phyloP scores from a whole-genome alignment of 2,113 vertebrate species.

The Perca flavescens region DNA sequence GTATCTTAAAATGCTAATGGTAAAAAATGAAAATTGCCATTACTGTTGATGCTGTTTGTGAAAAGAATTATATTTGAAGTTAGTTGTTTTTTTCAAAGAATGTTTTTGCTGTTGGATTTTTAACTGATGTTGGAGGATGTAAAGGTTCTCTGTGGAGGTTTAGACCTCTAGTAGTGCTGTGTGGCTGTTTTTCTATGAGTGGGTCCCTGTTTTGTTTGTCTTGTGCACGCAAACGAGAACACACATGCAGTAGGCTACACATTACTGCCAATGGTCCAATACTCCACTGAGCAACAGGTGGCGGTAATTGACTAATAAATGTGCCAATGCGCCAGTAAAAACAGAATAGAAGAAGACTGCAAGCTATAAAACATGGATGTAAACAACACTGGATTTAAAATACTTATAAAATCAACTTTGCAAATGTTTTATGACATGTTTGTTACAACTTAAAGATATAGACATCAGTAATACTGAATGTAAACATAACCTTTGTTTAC shows the following conservation, averaged over 20 bases:
- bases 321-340: background rate
- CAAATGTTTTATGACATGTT: background rate
- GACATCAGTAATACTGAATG: background rate
- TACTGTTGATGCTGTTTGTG: slow-evolving; percentile 53
- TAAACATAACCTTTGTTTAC: slow-evolving; percentile 15
- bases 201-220: background rate
- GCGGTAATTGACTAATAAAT: background rate
- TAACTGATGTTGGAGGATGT: slow-evolving; percentile 31
- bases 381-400: background rate
- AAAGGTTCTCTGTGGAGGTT: slow-evolving; percentile 24
- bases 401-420: background rate
- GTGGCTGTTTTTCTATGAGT: background rate
- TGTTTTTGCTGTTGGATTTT: slow-evolving; percentile 28
- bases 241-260: background rate
- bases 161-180: background rate
- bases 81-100: background rate
- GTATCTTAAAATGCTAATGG: slow-evolving; percentile 43
- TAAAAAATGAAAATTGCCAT: slow-evolving; percentile 20
- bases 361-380: background rate
- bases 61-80: slow-evolving; percentile 30
- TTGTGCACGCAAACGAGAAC: background rate
- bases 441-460: background rate
- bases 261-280: background rate
- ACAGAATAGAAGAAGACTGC: background rate
- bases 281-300: background rate